Evolutionary conservation across 2,888 invertebrate genomes (phyloP).

Genomic region (Argyresthia albistria): DNA sequence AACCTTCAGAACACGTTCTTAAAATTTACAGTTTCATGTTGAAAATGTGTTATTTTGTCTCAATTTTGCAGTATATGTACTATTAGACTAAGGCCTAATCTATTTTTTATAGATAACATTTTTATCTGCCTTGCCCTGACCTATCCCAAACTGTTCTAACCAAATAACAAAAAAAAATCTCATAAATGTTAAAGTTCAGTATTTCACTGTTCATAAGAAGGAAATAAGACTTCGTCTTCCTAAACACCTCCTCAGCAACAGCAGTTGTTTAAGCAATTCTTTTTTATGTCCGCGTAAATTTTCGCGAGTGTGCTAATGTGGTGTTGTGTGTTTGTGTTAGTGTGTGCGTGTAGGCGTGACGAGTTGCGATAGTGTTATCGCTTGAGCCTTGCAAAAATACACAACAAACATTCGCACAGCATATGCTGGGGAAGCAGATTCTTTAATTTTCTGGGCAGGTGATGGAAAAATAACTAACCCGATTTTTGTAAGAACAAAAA

Average conservation of each 20-base stretch:
- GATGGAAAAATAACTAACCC: too few species aligned
- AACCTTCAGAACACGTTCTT: too few species aligned
- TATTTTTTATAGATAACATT: too few species aligned
- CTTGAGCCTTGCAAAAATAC: conserved; percentile 63
- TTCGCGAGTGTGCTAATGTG: not conserved
- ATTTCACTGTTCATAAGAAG: conserved; percentile 25
- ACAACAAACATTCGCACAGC: conserved; percentile 50
- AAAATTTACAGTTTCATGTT: too few species aligned
- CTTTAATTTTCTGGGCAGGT: not conserved
- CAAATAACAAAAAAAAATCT: too few species aligned
- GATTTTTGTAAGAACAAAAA: too few species aligned
- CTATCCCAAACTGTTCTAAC: too few species aligned
- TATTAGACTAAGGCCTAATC: too few species aligned
- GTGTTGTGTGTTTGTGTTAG: conserved; percentile 11
- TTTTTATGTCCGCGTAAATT: not conserved
- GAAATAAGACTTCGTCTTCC: not conserved
- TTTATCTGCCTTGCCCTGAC: too few species aligned
- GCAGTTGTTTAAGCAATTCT: not conserved
- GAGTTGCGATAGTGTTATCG: conserved; percentile 59
- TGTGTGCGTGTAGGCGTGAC: conserved; percentile 56
- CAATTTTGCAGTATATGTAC: too few species aligned
- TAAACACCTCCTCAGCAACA: not conserved
- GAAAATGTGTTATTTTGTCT: too few species aligned
- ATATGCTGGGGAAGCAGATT: conserved; percentile 11
- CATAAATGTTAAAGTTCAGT: too few species aligned